Percentiles rank a stretch among this genome's conserved stretches.
Evolutionary conservation across 1,140 invertebrate genomes (phyloP).

Genomic region (Periplaneta americana): DNA sequence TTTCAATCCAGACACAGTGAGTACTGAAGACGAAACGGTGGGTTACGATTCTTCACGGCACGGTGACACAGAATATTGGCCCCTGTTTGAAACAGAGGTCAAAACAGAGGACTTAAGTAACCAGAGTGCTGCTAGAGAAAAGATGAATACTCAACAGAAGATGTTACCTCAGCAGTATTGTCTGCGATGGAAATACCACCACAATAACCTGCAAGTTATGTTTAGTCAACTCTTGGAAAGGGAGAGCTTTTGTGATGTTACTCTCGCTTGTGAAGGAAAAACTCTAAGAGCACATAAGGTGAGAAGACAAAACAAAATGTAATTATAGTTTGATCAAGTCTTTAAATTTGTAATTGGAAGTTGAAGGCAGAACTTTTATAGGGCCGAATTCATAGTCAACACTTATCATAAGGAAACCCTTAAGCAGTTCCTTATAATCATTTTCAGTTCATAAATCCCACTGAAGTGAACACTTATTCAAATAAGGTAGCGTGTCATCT

Average conservation of each 20-base stretch:
- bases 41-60: neutral
- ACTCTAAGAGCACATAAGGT: conserved; percentile 85
- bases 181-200: conserved; percentile 86
- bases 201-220: conserved; percentile 78
- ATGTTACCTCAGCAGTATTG: conserved; percentile 85
- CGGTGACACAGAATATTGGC: neutral
- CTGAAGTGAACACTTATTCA: too few relatives aligned
- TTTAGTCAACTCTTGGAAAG: conserved; percentile 81
- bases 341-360: too few relatives aligned
- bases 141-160: conserved; percentile 28
- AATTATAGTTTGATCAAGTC: neutral
- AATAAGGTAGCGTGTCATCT: too few relatives aligned
- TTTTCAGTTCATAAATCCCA: too few relatives aligned
- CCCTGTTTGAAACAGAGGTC: neutral
- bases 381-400: too few relatives aligned
- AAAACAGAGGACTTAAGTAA: neutral
- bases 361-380: too few relatives aligned
- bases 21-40: neutral
- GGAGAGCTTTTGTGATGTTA: conserved; percentile 87
- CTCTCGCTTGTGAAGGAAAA: conserved; percentile 82
- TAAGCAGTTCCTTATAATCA: too few relatives aligned
- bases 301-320: conserved; percentile 22
- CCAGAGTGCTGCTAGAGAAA: neutral
- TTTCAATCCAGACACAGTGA: neutral
- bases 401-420: too few relatives aligned